Percentiles rank a stretch among this genome's conserved stretches.
These are phyloP conservation scores for Malthinus flaveolus DNA, from an alignment of 2,888 invertebrate genomes.

Conservation along the genomic window DNA sequence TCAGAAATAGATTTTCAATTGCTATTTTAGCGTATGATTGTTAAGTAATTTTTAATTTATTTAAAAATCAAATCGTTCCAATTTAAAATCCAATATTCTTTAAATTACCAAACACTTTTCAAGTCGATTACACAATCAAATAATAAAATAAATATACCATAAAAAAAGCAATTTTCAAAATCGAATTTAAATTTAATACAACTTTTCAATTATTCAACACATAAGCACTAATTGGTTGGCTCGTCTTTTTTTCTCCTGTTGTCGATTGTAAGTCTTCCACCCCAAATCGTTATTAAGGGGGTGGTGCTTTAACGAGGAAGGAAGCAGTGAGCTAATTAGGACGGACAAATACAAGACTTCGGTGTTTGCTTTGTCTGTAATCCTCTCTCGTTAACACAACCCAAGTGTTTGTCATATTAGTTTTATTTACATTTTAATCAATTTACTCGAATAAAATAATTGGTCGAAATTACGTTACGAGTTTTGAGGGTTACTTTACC, in stretches of 20 bases:
- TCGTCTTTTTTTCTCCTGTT: background rate
- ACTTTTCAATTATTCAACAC: conserved; percentile 31
- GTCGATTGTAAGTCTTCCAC: conserved; percentile 36
- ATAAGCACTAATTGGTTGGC: no score
- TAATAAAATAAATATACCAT: no score
- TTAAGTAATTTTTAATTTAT: no score
- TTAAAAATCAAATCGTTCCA: no score
- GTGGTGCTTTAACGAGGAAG: conserved; percentile 38
- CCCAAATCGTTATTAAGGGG: conserved; percentile 27
- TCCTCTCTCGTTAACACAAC: conserved; percentile 33
- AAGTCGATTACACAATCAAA: no score
- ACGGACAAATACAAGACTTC: conserved; percentile 41
- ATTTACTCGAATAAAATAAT: background rate
- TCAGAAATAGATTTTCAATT: no score
- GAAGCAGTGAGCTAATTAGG: conserved; percentile 42
- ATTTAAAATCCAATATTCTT: no score
- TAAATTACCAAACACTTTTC: no score
- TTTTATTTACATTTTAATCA: background rate
- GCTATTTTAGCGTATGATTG: no score
- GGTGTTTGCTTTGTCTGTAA: conserved; percentile 35
- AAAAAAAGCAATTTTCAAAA: no score
- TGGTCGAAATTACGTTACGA: conserved; percentile 4
- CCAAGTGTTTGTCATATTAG: conserved; percentile 31
- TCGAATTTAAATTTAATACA: conserved; percentile 4
- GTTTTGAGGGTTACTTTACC: no score